These are phyloP conservation scores for Platysternon megacephalum DNA, from an alignment of 2,113 vertebrate genomes.

Conservation along the genomic window DNA sequence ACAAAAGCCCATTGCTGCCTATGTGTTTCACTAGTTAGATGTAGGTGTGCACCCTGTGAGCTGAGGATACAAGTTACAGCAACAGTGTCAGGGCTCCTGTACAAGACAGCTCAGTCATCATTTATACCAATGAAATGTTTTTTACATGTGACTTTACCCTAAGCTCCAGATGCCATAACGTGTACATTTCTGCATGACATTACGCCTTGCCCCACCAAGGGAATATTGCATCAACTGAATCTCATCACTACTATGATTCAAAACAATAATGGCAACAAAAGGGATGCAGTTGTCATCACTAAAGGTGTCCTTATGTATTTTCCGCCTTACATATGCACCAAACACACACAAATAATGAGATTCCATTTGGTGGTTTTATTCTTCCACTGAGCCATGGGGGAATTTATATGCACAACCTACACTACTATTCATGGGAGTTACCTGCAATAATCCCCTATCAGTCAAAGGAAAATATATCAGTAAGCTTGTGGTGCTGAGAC, in stretches of 20 bases:
- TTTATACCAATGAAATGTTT: accelerated
- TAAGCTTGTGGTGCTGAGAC: neutral
- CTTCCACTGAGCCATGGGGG: neutral
- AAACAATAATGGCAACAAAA: neutral
- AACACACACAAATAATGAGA: neutral
- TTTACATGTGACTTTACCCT: neutral
- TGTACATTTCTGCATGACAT: neutral
- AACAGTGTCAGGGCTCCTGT: neutral
- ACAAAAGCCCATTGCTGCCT: neutral
- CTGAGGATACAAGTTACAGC: neutral
- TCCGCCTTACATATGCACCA: neutral
- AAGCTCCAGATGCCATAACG: neutral
- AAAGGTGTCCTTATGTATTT: neutral
- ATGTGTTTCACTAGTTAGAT: accelerated
- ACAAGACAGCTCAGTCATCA: accelerated
- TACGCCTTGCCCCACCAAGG: neutral
- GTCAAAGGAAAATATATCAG: neutral
- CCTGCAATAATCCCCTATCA: neutral
- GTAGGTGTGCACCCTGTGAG: neutral
- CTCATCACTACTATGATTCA: neutral
- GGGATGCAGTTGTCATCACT: neutral
- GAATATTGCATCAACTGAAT: neutral
- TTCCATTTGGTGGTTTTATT: neutral
- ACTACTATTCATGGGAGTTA: neutral
- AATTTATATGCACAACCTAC: neutral